Evolutionary conservation across 1,140 invertebrate species (phyloP).

Genomic region (Formica selysi): DNA sequence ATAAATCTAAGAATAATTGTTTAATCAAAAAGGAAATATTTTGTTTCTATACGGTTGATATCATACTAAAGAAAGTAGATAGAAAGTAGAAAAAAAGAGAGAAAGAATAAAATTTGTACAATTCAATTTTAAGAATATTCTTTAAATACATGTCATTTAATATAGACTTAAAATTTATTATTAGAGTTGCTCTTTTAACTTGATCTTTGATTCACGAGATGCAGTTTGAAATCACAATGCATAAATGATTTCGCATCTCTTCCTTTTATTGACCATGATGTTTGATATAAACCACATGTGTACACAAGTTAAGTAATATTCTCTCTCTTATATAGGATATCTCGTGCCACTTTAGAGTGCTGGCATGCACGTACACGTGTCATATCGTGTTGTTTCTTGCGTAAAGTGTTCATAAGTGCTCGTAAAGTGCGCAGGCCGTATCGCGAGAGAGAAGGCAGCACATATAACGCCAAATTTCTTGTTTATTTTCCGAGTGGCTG

Average conservation of each 20-base stretch:
- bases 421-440: constrained; percentile 47
- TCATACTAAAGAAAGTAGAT: background rate
- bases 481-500: constrained; percentile 51
- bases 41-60: background rate
- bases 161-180: background rate
- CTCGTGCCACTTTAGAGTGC: constrained; percentile 25
- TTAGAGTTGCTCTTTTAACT: background rate
- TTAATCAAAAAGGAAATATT: constrained; percentile 23
- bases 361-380: constrained; percentile 34
- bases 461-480: constrained; percentile 71
- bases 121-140: background rate
- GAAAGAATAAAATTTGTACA: background rate
- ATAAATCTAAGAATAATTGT: constrained; percentile 2
- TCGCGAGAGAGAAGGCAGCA: constrained; percentile 8
- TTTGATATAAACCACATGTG: constrained; percentile 29
- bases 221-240: background rate
- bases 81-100: background rate
- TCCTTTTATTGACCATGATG: background rate
- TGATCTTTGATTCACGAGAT: background rate
- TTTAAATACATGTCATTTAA: background rate
- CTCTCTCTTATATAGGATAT: background rate
- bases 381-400: constrained; percentile 46
- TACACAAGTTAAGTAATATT: constrained; percentile 17
- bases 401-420: constrained; percentile 59
- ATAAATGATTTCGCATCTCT: background rate